Evolutionary conservation across 1,140 invertebrate genomes (phyloP), one percentile per base, ranked within the genome.

Genomic region (Tetraneura akinire): DNA sequence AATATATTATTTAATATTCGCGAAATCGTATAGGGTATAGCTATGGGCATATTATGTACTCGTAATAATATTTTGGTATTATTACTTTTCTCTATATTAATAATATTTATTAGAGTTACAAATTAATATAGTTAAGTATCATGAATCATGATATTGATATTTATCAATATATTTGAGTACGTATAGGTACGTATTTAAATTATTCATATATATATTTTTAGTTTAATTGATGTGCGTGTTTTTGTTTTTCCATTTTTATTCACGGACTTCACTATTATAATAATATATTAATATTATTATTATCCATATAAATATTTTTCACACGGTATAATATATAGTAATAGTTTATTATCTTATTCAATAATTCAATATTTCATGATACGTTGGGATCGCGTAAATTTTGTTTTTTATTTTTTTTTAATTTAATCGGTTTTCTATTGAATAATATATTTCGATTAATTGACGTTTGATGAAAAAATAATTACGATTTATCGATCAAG

Each of bases 361-460:
- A 21, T 0, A 26, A 29, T n/a, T 64, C n/a, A 21, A 21, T 0
- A 26, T 60, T 29, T 64, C 29, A 64, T 32, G 37, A 37, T 0
- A 10, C 37, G 60, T 18, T 64, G 4, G 37, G 8, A 18, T 68
- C 45, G n/a, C 37, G 64, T 68, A 68, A 14, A 45, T 68, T 68
- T 68, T 14, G 42, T 32, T 32, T 68, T 11, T 21, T 21, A 13
- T 68, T 68, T 14, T n/a, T 32, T 32, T 68, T 11, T 21, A 45
- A 13, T 21, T n/a, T 21, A 68, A 68, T 68, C 18, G 42, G 42
- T 68, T 68, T 68, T 68, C 3, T 45, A 68, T 68, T 37, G 64
- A 68, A 68, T 68, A 45, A 23, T 68, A 21, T 68, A n/a, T n/a
- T n/a, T 45, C 32, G 18, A 32, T 18, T 55, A 51, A 47, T 70